These are phyloP conservation scores for Eidolon dupreanum DNA, from an alignment of 2,797 vertebrate genomes.

Conservation along the genomic window DNA sequence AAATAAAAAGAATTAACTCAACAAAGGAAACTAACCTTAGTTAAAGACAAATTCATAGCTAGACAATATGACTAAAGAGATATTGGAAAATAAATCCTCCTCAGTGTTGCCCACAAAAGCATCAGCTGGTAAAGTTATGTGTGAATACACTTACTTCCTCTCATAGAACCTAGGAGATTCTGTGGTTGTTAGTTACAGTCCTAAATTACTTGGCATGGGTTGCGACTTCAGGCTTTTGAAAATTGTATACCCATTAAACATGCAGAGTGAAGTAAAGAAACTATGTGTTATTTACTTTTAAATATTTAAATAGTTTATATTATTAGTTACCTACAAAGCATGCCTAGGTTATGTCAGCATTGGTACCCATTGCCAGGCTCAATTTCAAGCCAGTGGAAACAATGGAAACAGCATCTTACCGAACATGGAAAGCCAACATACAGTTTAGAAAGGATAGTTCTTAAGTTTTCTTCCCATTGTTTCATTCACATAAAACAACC, in stretches of 20 bases:
- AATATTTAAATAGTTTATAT: neutral
- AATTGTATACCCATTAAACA: neutral
- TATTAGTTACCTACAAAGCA: neutral
- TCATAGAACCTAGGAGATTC: neutral
- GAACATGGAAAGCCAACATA: neutral
- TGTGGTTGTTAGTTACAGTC: neutral
- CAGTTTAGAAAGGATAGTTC: neutral
- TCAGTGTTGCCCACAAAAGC: neutral
- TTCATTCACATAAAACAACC: neutral
- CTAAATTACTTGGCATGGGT: neutral
- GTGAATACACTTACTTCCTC: neutral
- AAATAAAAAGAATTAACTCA: slow-evolving; percentile 79
- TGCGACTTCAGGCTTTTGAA: slow-evolving; percentile 1
- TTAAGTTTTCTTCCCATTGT: neutral
- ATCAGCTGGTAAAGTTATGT: neutral
- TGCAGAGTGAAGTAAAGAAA: neutral
- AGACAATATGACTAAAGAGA: slow-evolving; percentile 80
- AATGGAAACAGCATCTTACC: neutral
- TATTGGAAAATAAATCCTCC: slow-evolving; percentile 79
- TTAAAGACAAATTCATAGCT: slow-evolving; percentile 71
- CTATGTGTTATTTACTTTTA: slow-evolving; percentile 6
- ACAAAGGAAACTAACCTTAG: slow-evolving; percentile 80
- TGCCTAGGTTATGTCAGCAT: neutral
- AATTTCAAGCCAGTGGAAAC: neutral
- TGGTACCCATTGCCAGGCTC: neutral